Conservation (phyloP, 2,888 invertebrate species). For the Agonopterix alstromeriana region DNA sequence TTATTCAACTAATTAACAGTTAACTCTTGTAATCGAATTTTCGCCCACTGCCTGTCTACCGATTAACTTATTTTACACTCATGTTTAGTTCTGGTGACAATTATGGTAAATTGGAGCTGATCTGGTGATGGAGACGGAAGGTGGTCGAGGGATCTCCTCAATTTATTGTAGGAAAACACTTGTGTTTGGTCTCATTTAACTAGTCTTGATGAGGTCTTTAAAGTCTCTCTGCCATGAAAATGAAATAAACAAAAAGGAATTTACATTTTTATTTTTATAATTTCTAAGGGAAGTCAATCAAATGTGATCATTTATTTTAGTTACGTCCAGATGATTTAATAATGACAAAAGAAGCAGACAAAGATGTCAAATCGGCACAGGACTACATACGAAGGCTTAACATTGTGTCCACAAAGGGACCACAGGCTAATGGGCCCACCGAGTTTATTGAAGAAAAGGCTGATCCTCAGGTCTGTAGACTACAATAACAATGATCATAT, state of each 20-base stretch:
- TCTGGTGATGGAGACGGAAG: no score
- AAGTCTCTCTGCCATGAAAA: no score
- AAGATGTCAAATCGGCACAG: conserved; percentile 87
- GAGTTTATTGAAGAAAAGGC: conserved; percentile 81
- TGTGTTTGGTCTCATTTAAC: no score
- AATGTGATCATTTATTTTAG: background rate
- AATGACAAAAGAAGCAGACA: conserved; percentile 88
- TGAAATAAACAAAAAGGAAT: background rate
- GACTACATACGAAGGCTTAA: conserved; percentile 92
- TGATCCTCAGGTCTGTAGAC: conserved; percentile 78
- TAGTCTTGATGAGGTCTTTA: no score
- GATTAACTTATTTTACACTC: no score
- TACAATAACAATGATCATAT: background rate
- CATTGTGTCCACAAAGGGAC: conserved; percentile 87
- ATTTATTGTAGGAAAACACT: no score
- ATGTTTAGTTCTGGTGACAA: no score
- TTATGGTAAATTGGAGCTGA: no score
- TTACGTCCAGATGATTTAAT: conserved; percentile 86
- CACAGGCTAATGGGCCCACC: conserved; percentile 83
- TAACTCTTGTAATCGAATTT: no score
- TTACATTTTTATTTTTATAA: background rate
- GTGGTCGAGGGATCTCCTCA: no score
- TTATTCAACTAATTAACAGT: no score
- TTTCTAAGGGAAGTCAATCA: background rate
- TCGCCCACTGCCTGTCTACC: no score